Conservation (phyloP, 2,113 vertebrate genomes). For the Stigmatopora argus region DNA sequence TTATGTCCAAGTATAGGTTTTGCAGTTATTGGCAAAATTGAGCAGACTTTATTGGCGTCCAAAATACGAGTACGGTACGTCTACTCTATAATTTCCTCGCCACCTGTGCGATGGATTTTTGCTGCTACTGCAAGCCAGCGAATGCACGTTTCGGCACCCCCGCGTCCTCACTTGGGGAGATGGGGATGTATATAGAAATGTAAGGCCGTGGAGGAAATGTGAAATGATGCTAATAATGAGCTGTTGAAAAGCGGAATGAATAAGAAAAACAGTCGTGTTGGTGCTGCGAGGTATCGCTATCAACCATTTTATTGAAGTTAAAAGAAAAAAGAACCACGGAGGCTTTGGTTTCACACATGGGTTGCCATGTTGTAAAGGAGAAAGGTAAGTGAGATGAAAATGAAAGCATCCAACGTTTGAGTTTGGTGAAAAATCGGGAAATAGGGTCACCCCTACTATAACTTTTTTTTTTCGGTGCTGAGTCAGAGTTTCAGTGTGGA, state of each 20-base stretch:
- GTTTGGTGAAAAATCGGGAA: no score
- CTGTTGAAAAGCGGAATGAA: conserved; percentile 52
- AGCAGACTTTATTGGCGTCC: conserved; percentile 57
- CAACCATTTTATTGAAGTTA: neutral
- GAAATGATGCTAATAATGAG: conserved; percentile 61
- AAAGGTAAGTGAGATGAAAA: neutral
- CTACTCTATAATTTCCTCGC: conserved; percentile 58
- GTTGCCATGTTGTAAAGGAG: conserved; percentile 16
- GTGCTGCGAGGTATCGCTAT: neutral
- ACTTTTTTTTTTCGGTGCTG: no score
- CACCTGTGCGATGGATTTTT: conserved; percentile 56
- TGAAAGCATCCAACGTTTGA: no score
- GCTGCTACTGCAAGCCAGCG: conserved; percentile 28
- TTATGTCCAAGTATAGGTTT: conserved; percentile 58
- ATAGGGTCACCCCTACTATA: no score
- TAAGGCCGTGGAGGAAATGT: conserved; percentile 34
- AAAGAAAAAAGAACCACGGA: no score
- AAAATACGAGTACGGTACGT: conserved; percentile 45
- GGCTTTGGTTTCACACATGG: conserved; percentile 16
- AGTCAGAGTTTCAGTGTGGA: no score
- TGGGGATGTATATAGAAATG: conserved; percentile 6
- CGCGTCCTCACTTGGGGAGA: conserved; percentile 20
- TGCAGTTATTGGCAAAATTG: conserved; percentile 47
- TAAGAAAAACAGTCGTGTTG: neutral
- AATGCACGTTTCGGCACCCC: conserved; percentile 35